Percentiles rank a stretch among this genome's conserved stretches.
Conservation (phyloP, 2,113 vertebrate genomes). For the Morone chrysops region DNA sequence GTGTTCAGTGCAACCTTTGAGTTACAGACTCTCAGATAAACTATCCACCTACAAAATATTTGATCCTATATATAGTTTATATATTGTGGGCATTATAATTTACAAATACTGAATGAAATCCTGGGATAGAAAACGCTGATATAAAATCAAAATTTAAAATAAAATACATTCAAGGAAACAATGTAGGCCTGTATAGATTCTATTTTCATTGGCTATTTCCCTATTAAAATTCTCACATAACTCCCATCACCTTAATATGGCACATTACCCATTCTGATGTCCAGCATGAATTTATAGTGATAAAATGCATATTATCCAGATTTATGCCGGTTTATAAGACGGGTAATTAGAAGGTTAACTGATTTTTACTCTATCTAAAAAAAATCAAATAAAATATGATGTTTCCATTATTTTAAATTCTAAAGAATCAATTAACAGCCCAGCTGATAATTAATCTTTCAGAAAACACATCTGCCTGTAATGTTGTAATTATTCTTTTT, state of each 20-base stretch:
- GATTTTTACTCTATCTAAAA: neutral
- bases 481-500: neutral
- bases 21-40: neutral
- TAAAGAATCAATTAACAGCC: neutral
- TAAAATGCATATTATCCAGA: neutral
- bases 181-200: neutral
- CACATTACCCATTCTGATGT: neutral
- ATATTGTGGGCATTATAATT: neutral
- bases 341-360: neutral
- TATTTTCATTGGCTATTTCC: neutral
- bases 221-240: neutral
- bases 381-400: slow-evolving; percentile 5
- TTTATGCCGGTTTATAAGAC: neutral
- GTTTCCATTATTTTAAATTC: neutral
- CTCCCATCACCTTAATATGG: neutral
- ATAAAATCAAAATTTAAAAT: neutral
- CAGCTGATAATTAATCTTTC: neutral
- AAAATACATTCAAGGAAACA: neutral
- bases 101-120: neutral
- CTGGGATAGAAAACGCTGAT: neutral
- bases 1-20: neutral
- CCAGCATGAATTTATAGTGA: neutral
- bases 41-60: neutral
- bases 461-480: neutral
- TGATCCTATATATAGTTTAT: too few species aligned